Evolutionary conservation across 2,888 invertebrate species (phyloP).

Genomic region (Scotopteryx bipunctaria): DNA sequence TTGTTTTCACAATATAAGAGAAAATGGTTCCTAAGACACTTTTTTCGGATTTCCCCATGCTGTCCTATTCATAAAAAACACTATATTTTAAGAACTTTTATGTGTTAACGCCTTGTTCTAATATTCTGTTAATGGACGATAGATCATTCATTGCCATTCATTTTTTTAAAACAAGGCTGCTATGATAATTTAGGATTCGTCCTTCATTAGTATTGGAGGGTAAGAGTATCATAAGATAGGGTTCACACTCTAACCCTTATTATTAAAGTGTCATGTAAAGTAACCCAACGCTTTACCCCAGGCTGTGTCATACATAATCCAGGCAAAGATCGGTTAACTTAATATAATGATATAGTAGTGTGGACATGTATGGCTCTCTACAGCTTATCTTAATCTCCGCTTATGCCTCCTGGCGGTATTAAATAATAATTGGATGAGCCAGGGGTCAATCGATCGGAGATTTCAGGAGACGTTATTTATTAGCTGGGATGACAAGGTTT

Average conservation of each 20-base stretch:
- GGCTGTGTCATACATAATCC: constrained; percentile 53
- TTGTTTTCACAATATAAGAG: too few species aligned
- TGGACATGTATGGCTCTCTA: constrained; percentile 50
- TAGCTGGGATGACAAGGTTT: constrained; percentile 31
- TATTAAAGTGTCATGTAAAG: neutral
- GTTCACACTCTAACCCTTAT: neutral
- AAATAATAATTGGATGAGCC: constrained; percentile 78
- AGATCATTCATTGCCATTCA: too few species aligned
- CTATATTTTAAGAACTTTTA: too few species aligned
- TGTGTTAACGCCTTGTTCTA: too few species aligned
- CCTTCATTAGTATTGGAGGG: too few species aligned
- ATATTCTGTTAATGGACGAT: too few species aligned
- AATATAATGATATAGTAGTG: constrained; percentile 73
- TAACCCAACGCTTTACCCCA: constrained; percentile 8
- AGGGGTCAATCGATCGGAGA: constrained; percentile 66
- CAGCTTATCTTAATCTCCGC: constrained; percentile 74
- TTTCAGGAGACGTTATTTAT: constrained; percentile 42
- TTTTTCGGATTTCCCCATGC: too few species aligned
- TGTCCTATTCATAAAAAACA: too few species aligned
- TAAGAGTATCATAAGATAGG: too few species aligned
- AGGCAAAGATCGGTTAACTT: constrained; percentile 57
- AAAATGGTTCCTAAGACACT: too few species aligned
- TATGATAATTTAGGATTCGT: too few species aligned
- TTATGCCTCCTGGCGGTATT: constrained; percentile 71
- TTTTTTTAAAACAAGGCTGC: too few species aligned